Percentiles rank a stretch among this genome's conserved stretches.
Conservation (phyloP, 2,888 invertebrate species). For the Blastobasis lacticolella region DNA sequence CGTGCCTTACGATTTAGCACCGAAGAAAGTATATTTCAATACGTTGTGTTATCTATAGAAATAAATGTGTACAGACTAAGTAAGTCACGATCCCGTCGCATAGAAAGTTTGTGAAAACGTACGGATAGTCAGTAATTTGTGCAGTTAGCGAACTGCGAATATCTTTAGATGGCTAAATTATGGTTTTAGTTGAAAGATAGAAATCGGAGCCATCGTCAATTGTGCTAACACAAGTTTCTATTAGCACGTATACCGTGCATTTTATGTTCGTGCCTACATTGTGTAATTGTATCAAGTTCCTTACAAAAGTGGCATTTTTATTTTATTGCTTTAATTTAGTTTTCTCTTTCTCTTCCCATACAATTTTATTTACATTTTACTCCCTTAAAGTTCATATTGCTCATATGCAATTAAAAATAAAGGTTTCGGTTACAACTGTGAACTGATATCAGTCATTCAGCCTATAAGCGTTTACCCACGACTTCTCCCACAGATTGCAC, state of each 20-base stretch:
- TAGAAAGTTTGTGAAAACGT: slow-evolving; percentile 11
- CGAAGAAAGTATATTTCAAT: background rate
- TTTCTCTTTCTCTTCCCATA: too few relatives aligned
- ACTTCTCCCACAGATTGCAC: too few relatives aligned
- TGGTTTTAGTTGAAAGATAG: slow-evolving; percentile 2
- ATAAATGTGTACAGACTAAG: background rate
- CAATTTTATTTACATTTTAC: too few relatives aligned
- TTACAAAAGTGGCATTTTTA: too few relatives aligned
- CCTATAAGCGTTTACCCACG: too few relatives aligned
- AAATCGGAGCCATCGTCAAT: slow-evolving; percentile 2
- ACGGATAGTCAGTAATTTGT: slow-evolving; percentile 2
- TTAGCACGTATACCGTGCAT: background rate
- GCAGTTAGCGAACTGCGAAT: background rate
- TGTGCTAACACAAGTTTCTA: background rate
- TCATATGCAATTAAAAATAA: too few relatives aligned
- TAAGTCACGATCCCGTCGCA: slow-evolving; percentile 7
- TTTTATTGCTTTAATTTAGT: too few relatives aligned
- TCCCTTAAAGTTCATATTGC: too few relatives aligned
- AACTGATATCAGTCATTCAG: too few relatives aligned
- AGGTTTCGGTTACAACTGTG: too few relatives aligned
- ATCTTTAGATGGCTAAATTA: slow-evolving; percentile 2
- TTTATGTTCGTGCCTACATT: too few relatives aligned
- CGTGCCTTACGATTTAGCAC: slow-evolving; percentile 6
- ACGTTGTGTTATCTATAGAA: background rate
- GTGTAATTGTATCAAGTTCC: too few relatives aligned